Conservation (phyloP, 2,888 invertebrate species). For the Ophion costatus region DNA sequence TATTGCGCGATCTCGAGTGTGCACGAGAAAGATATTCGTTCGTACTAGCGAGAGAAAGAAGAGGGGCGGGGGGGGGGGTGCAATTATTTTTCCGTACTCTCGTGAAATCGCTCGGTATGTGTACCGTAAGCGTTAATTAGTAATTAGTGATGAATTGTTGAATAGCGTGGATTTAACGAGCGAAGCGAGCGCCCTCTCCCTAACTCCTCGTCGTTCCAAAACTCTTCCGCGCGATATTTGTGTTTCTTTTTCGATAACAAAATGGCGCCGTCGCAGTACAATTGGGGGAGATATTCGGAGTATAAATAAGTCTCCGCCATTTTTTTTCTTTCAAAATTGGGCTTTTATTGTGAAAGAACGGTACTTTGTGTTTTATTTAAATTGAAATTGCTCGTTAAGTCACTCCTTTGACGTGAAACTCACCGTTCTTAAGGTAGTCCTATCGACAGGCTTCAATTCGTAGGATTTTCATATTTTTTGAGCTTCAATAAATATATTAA, state of each 20-base stretch:
- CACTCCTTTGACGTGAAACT: too few relatives aligned
- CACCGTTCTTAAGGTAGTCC: too few relatives aligned
- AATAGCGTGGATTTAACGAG: slow-evolving; percentile 59
- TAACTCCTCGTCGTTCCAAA: slow-evolving; percentile 1
- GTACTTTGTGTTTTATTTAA: too few relatives aligned
- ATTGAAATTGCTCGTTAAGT: too few relatives aligned
- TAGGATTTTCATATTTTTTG: too few relatives aligned
- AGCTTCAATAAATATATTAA: too few relatives aligned
- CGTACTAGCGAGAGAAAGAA: not conserved
- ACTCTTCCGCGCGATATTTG: slow-evolving; percentile 1
- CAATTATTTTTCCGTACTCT: slow-evolving; percentile 46
- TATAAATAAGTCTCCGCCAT: too few relatives aligned
- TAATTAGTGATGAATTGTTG: slow-evolving; percentile 64
- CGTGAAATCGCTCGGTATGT: slow-evolving; percentile 57
- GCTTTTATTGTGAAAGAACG: too few relatives aligned
- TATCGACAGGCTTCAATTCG: too few relatives aligned
- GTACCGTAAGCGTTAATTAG: slow-evolving; percentile 61
- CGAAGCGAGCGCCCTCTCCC: slow-evolving; percentile 34
- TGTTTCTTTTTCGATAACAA: slow-evolving; percentile 19
- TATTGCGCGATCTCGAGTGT: too few relatives aligned
- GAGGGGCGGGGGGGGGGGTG: not conserved
- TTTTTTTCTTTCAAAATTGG: too few relatives aligned
- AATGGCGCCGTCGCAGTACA: not conserved
- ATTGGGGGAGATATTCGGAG: not conserved
- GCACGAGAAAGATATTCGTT: slow-evolving; percentile 12